Conservation (phyloP, 2,888 invertebrate species). For the Drosophila nigritarsus region DNA sequence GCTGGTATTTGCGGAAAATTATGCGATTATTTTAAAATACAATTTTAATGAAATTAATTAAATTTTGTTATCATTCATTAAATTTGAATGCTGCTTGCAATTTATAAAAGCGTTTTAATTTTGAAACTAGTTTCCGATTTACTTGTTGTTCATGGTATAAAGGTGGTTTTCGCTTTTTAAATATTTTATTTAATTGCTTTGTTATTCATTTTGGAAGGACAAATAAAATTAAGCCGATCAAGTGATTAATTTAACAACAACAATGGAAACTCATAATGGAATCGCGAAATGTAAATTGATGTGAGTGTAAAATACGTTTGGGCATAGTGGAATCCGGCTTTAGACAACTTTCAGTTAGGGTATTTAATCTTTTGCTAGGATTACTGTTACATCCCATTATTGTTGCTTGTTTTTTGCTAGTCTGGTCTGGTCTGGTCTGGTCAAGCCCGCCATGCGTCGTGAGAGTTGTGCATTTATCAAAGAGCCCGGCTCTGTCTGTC, state of each 20-base stretch:
- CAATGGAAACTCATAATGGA: neutral
- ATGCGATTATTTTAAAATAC: neutral
- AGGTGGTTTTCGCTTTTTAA: neutral
- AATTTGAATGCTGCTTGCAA: too few species aligned
- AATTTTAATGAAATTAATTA: neutral
- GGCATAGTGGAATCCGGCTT: neutral
- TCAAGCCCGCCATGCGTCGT: slow-evolving; percentile 43
- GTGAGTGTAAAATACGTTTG: neutral
- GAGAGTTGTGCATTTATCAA: slow-evolving; percentile 51
- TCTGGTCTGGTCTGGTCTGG: neutral
- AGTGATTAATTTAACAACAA: neutral
- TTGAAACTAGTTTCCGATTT: neutral
- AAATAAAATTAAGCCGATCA: neutral
- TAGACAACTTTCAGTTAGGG: neutral
- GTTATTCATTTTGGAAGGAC: neutral
- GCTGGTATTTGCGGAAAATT: neutral
- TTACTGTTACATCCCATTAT: neutral
- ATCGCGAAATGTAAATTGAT: neutral
- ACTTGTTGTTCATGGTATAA: neutral
- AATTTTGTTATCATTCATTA: neutral
- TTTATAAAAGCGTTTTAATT: neutral
- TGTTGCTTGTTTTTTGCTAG: neutral
- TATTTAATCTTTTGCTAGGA: neutral
- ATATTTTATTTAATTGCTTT: neutral
- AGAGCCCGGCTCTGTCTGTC: slow-evolving; percentile 11